A percentile compares a stretch with the other conserved stretches of the same genome.
These are phyloP conservation scores for Scaptomyza flava DNA, from an alignment of 2,888 invertebrate species.

Conservation along the genomic window DNA sequence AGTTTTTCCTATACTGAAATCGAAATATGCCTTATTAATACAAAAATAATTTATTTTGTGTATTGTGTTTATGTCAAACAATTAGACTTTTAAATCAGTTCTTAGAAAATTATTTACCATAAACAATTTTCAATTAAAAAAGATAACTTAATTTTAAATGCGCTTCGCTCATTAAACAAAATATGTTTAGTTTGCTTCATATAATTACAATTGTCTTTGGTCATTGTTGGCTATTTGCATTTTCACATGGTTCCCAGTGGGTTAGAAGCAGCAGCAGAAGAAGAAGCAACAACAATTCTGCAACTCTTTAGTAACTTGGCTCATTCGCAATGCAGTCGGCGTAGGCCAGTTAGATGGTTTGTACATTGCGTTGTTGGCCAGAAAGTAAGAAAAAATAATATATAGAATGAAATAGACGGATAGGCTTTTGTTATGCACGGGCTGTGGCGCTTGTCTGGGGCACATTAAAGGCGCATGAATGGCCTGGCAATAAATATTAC, in stretches of 20 bases:
- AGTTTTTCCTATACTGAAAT: too few species aligned
- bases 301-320: constrained; percentile 16
- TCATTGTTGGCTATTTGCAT: constrained; percentile 55
- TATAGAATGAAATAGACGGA: constrained; percentile 17
- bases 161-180: too few species aligned
- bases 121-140: neutral
- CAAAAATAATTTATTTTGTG: too few species aligned
- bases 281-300: neutral
- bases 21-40: too few species aligned
- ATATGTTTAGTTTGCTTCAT: too few species aligned
- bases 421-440: constrained; percentile 74
- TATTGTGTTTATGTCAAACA: too few species aligned
- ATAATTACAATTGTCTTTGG: constrained; percentile 38
- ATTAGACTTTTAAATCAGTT: too few species aligned
- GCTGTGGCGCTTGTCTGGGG: constrained; percentile 78
- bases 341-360: constrained; percentile 70
- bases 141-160: neutral
- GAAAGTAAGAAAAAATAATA: constrained; percentile 14
- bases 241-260: constrained; percentile 51
- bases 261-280: neutral
- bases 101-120: neutral
- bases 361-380: constrained; percentile 6
- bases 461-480: constrained; percentile 79
- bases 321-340: constrained; percentile 75
- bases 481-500: constrained; percentile 78